phyloP scores from a whole-genome alignment of 2,888 invertebrate genomes.

The Exocentrus adspersus region DNA sequence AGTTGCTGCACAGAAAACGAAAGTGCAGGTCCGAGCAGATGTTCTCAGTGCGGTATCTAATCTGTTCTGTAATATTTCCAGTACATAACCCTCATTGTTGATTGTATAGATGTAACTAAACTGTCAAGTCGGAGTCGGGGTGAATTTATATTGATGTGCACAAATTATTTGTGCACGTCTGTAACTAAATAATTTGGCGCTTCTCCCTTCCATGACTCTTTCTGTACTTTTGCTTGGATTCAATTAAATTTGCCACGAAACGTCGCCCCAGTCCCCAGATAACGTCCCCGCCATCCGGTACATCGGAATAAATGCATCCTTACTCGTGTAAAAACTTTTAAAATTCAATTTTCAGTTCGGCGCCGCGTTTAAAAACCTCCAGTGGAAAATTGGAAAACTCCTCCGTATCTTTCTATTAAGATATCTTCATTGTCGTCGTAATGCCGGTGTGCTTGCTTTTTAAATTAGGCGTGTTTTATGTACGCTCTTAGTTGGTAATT shows the following conservation, averaged over 20 bases:
- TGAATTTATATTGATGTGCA: too few species aligned
- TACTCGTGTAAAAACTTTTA: background rate
- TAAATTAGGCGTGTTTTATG: background rate
- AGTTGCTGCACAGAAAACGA: constrained; percentile 26
- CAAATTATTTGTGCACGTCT: too few species aligned
- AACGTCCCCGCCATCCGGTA: background rate
- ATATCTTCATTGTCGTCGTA: background rate
- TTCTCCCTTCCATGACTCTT: background rate
- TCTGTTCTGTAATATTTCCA: constrained; percentile 28
- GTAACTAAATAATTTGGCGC: too few species aligned
- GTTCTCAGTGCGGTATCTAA: constrained; percentile 25
- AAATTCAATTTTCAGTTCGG: background rate
- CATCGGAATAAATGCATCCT: background rate
- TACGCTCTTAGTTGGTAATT: background rate
- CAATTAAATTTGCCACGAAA: background rate
- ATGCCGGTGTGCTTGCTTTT: too few species aligned
- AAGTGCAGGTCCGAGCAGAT: constrained; percentile 9
- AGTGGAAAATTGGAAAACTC: constrained; percentile 1
- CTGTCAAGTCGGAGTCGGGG: background rate
- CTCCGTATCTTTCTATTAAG: background rate
- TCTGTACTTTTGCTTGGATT: background rate
- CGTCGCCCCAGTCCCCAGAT: background rate
- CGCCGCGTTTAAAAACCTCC: background rate
- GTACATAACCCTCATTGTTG: background rate
- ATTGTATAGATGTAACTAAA: background rate